Percentiles rank a stretch among this genome's conserved stretches.
Evolutionary conservation across 1,140 invertebrate species (phyloP).

Genomic region (Limonius californicus): DNA sequence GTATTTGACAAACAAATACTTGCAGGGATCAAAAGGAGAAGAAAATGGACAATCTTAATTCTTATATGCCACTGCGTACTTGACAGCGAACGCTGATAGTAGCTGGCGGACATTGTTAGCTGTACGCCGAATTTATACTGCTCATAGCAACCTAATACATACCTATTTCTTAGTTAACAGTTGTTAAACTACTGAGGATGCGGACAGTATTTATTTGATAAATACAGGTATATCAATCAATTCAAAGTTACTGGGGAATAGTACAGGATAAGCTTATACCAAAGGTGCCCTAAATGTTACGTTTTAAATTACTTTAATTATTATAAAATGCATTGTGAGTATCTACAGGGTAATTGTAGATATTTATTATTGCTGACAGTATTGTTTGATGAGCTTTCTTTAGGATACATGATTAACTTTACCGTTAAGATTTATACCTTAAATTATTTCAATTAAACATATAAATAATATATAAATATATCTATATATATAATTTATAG

Average conservation of each 20-base stretch:
- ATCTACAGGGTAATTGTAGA: background rate
- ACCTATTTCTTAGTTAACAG: slow-evolving; percentile 37
- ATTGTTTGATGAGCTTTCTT: slow-evolving; percentile 27
- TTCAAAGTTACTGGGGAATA: slow-evolving; percentile 16
- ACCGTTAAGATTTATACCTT: slow-evolving; percentile 2
- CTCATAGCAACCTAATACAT: slow-evolving; percentile 8
- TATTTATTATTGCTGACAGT: slow-evolving; percentile 6
- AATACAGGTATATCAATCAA: slow-evolving; percentile 30
- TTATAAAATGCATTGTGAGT: background rate
- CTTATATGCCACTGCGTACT: slow-evolving; percentile 46
- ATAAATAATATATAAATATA: too few species aligned
- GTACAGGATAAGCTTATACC: slow-evolving; percentile 46
- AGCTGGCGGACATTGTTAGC: slow-evolving; percentile 40
- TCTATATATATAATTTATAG: slow-evolving; percentile 39
- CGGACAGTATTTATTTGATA: slow-evolving; percentile 38
- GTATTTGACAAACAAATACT: slow-evolving; percentile 22
- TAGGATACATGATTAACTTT: slow-evolving; percentile 18
- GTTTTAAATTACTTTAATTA: slow-evolving; percentile 42
- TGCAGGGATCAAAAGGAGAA: slow-evolving; percentile 65
- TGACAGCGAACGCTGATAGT: slow-evolving; percentile 43
- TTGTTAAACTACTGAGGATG: slow-evolving; percentile 38
- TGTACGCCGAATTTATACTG: slow-evolving; percentile 7
- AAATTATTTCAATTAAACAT: slow-evolving; percentile 24
- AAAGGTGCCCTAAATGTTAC: slow-evolving; percentile 51
- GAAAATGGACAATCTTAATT: slow-evolving; percentile 67